Percentiles rank a stretch among this genome's conserved stretches.
Conservation (phyloP, 1,140 invertebrate species). For the Zaprionus taronus region DNA sequence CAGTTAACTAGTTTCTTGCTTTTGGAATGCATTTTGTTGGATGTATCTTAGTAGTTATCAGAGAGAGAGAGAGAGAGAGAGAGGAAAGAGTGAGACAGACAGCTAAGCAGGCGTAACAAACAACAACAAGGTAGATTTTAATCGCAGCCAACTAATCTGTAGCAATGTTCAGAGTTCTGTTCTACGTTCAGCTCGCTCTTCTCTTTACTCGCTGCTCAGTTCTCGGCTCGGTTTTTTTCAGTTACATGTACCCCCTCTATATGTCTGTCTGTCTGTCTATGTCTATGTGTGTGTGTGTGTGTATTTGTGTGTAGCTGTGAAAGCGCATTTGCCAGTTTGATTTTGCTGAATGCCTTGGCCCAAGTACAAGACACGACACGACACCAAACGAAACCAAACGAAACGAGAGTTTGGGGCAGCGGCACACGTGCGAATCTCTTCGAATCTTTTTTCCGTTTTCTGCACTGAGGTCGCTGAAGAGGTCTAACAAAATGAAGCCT, state of each 20-base stretch:
- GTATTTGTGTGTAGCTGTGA: constrained; percentile 28
- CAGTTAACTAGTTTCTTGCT: constrained; percentile 79
- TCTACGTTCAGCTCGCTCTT: not conserved
- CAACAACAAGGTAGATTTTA: constrained; percentile 76
- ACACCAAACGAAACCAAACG: constrained; percentile 19
- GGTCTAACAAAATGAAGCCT: constrained; percentile 2
- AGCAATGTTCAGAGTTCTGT: constrained; percentile 55
- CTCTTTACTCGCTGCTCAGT: not conserved
- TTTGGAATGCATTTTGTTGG: constrained; percentile 78
- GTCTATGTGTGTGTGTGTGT: constrained; percentile 9
- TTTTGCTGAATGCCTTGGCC: constrained; percentile 48
- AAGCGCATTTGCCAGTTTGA: constrained; percentile 58
- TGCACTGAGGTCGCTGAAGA: not conserved
- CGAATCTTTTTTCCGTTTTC: constrained; percentile 2
- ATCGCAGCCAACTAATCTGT: constrained; percentile 76
- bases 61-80: constrained; percentile 16
- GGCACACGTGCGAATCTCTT: constrained; percentile 63
- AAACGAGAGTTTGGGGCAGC: constrained; percentile 22
- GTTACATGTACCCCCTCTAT: constrained; percentile 31
- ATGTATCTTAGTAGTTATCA: constrained; percentile 33
- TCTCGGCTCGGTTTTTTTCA: constrained; percentile 24
- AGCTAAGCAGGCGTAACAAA: constrained; percentile 58
- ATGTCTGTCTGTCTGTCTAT: constrained; percentile 15
- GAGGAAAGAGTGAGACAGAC: constrained; percentile 8
- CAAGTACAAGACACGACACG: constrained; percentile 38